phyloP scores from a whole-genome alignment of 64 coral and sea anemone genomes.

The Dendrophyllia cribrosa region DNA sequence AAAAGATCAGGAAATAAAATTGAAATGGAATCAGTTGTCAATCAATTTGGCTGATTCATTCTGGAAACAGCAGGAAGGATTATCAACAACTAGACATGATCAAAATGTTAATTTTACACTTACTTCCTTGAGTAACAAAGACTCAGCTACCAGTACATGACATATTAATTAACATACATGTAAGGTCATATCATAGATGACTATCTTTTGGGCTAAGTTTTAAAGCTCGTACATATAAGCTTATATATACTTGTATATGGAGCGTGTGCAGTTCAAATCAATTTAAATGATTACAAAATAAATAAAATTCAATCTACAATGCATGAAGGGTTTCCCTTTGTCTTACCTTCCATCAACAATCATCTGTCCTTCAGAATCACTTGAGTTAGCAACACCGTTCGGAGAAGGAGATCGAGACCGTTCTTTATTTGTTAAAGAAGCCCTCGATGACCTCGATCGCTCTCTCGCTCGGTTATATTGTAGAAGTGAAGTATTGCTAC shows the following conservation, averaged over 20 bases:
- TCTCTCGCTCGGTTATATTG: constrained; percentile 33
- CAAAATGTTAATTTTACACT: not conserved
- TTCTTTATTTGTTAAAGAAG: constrained; percentile 8
- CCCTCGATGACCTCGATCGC: constrained; percentile 14
- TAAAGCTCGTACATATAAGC: too few species aligned
- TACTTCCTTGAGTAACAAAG: not conserved
- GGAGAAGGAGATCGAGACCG: constrained; percentile 5
- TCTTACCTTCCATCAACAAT: constrained; percentile 21
- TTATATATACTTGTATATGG: not conserved
- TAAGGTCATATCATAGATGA: too few species aligned
- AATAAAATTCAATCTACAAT: not conserved
- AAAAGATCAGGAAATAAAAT: not conserved
- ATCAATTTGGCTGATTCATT: not conserved
- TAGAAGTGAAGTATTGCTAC: constrained; percentile 59
- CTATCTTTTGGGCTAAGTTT: too few species aligned
- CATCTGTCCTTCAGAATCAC: constrained; percentile 9
- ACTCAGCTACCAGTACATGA: not conserved
- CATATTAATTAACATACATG: not conserved
- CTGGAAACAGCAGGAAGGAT: not conserved
- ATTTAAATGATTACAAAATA: not conserved
- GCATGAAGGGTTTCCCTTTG: not conserved
- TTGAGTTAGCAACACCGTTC: not conserved
- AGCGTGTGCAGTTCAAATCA: not conserved
- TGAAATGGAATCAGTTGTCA: too few species aligned
- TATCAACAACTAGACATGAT: not conserved